phyloP scores from a whole-genome alignment of 1,140 invertebrate species.

The Tetramorium parvispinum region DNA sequence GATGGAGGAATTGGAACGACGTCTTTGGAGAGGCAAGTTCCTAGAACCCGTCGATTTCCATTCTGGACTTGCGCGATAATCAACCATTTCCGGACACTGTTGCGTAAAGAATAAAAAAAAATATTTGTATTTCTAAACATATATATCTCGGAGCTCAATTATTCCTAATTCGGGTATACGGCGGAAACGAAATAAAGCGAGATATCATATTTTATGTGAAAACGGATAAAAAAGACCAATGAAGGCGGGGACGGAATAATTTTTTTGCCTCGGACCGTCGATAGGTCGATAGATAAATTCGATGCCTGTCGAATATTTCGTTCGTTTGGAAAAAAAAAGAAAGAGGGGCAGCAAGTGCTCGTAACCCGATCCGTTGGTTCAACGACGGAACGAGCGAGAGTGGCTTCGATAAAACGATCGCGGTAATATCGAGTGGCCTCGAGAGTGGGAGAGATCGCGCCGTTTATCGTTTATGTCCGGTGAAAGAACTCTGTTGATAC shows the following conservation, averaged over 20 bases:
- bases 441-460: neutral
- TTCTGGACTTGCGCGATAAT: neutral
- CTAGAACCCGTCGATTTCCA: neutral
- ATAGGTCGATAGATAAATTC: constrained; percentile 7
- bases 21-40: neutral
- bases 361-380: neutral
- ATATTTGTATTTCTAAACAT: neutral
- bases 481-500: constrained; percentile 71
- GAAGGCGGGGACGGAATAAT: neutral
- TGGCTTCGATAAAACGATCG: constrained; percentile 23
- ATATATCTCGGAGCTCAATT: neutral
- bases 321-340: neutral
- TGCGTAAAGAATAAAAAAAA: neutral
- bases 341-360: neutral
- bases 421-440: constrained; percentile 1
- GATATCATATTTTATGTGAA: neutral
- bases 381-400: constrained; percentile 7
- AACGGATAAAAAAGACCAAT: neutral
- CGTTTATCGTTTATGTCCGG: constrained; percentile 59
- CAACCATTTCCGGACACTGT: neutral
- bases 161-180: no score
- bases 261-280: neutral
- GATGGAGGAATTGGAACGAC: neutral
- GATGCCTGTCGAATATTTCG: neutral
- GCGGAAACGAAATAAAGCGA: no score